These are phyloP conservation scores for Eidolon helvum DNA, from an alignment of 2,113 vertebrate genomes.

Conservation along the genomic window DNA sequence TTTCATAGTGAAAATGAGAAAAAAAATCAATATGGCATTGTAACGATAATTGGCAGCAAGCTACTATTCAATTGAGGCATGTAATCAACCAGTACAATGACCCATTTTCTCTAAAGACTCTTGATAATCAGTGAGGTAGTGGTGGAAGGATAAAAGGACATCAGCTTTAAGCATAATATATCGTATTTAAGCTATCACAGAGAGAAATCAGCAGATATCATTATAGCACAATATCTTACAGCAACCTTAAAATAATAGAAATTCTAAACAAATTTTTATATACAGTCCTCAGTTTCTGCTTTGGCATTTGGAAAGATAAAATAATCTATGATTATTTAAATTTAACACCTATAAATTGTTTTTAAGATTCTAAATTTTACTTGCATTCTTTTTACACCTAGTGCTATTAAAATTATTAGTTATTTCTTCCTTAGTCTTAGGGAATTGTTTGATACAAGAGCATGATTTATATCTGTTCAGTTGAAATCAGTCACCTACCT, in stretches of 20 bases:
- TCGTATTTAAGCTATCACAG: conserved; percentile 36
- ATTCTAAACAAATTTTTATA: conserved; percentile 30
- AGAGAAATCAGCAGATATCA: conserved; percentile 29
- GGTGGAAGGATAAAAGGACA: conserved; percentile 17
- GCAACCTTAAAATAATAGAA: neutral
- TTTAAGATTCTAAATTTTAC: conserved; percentile 30
- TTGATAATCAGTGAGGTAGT: conserved; percentile 41
- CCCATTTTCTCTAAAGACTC: conserved; percentile 75
- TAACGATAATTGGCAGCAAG: conserved; percentile 86
- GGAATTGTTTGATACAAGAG: neutral
- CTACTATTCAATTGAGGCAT: conserved; percentile 81
- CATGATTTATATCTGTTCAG: conserved; percentile 13
- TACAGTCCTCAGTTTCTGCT: neutral
- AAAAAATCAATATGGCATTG: conserved; percentile 85
- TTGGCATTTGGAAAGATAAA: conserved; percentile 37
- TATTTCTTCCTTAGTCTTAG: neutral
- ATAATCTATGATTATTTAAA: neutral
- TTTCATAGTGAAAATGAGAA: conserved; percentile 63
- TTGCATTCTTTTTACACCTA: neutral
- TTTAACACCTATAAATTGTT: neutral
- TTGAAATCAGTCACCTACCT: conserved; percentile 21
- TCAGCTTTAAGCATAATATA: neutral
- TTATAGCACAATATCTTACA: neutral
- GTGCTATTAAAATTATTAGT: neutral
- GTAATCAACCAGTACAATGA: conserved; percentile 86